Percentiles rank a stretch among this genome's conserved stretches.
These are phyloP conservation scores for Eurois occulta DNA, from an alignment of 2,888 invertebrate genomes.

Conservation along the genomic window DNA sequence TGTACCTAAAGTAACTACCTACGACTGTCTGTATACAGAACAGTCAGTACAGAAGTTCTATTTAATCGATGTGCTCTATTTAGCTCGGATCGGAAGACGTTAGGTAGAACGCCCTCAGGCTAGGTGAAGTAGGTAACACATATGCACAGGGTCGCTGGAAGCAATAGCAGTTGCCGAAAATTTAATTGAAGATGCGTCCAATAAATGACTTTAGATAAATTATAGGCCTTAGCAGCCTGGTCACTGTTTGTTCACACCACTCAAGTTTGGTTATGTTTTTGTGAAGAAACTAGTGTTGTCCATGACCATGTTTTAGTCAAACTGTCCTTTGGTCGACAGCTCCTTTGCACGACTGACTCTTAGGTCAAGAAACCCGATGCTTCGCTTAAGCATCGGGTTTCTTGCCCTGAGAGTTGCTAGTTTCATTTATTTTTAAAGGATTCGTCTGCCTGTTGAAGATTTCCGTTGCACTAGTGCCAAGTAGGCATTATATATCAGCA, in stretches of 20 bases:
- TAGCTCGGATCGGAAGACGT: not conserved
- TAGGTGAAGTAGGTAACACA: not conserved
- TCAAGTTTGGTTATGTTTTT: not conserved
- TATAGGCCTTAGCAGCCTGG: not conserved
- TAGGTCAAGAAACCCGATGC: too few species aligned
- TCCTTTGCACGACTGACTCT: not conserved
- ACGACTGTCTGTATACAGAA: not conserved
- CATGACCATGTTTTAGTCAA: not conserved
- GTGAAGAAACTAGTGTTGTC: not conserved
- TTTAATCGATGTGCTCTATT: too few species aligned
- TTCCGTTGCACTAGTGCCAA: not conserved
- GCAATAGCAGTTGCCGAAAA: not conserved
- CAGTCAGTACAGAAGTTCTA: constrained; percentile 10
- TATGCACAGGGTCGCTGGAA: not conserved
- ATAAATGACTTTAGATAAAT: not conserved
- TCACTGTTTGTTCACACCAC: not conserved
- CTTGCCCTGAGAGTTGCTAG: not conserved
- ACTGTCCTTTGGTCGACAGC: not conserved
- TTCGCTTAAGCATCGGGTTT: too few species aligned
- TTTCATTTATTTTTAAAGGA: not conserved
- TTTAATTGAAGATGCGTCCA: not conserved
- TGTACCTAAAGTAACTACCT: too few species aligned
- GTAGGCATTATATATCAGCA: not conserved
- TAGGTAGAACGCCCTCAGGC: not conserved
- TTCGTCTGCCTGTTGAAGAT: not conserved